Percentiles rank a stretch among this genome's conserved stretches.
phyloP scores from a whole-genome alignment of 2,888 invertebrate species.

The Plebejus argus region DNA sequence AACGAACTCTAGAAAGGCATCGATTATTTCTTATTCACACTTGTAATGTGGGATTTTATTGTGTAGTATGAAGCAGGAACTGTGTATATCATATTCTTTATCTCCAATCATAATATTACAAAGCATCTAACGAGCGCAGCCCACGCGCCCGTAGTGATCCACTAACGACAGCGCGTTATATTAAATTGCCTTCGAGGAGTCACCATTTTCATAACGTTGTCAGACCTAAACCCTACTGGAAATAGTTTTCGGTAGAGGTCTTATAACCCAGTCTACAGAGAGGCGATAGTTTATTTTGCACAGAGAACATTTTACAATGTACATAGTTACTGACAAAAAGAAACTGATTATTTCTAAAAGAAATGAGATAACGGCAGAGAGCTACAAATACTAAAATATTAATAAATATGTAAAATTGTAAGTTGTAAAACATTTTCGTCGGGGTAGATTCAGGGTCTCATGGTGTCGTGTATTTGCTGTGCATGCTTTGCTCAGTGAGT shows the following conservation, averaged over 20 bases:
- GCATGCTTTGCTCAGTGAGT: no score
- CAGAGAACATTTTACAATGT: no score
- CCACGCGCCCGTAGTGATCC: background rate
- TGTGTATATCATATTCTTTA: background rate
- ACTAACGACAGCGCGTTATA: slow-evolving; percentile 4
- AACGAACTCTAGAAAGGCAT: background rate
- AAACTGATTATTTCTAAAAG: no score
- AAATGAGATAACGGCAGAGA: no score
- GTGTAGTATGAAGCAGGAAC: background rate
- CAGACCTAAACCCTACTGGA: background rate
- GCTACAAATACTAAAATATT: no score
- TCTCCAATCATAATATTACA: slow-evolving; percentile 2
- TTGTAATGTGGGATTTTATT: background rate
- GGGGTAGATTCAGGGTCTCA: no score
- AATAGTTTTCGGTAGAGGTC: background rate
- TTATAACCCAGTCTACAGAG: no score
- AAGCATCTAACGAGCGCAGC: background rate
- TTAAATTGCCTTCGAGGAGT: background rate
- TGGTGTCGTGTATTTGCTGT: no score
- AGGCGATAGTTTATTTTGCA: no score
- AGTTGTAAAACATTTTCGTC: no score
- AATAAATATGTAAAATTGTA: no score
- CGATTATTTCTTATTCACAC: background rate
- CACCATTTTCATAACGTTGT: background rate
- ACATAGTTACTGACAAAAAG: no score